Evolutionary conservation across 2,113 vertebrate species (phyloP).

Genomic region (Microtus ochrogaster): DNA sequence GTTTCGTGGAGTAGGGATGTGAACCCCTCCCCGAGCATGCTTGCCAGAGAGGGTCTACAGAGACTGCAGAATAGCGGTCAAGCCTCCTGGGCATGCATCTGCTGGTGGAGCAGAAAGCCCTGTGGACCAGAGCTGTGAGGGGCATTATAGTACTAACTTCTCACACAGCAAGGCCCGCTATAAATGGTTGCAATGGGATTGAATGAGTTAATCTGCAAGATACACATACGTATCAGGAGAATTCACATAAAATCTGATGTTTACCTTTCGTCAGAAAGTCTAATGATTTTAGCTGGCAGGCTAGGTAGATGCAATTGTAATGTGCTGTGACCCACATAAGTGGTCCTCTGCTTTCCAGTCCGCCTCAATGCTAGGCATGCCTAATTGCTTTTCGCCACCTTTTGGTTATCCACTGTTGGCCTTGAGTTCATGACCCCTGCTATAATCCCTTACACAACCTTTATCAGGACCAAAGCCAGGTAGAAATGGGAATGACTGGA

Average conservation of each 20-base stretch:
- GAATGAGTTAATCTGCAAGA: background rate
- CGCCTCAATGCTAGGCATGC: background rate
- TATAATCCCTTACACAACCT: background rate
- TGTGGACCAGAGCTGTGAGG: background rate
- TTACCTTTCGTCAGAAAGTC: background rate
- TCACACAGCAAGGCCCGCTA: background rate
- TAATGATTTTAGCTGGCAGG: background rate
- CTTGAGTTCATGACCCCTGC: background rate
- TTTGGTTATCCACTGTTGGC: background rate
- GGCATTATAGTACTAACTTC: background rate
- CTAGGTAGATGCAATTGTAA: background rate
- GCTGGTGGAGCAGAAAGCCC: background rate
- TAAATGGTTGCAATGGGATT: background rate
- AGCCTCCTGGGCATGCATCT: background rate
- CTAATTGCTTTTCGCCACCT: background rate
- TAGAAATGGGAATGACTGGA: background rate
- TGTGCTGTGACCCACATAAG: background rate
- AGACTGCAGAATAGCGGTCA: background rate
- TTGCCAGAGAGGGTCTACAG: background rate
- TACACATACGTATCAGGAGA: background rate
- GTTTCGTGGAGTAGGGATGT: background rate
- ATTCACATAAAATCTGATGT: background rate
- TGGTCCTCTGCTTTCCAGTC: background rate
- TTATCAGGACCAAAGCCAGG: background rate
- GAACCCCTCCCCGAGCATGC: no score